Conservation (phyloP, 1,140 invertebrate species). For the Eumaeus atala region DNA sequence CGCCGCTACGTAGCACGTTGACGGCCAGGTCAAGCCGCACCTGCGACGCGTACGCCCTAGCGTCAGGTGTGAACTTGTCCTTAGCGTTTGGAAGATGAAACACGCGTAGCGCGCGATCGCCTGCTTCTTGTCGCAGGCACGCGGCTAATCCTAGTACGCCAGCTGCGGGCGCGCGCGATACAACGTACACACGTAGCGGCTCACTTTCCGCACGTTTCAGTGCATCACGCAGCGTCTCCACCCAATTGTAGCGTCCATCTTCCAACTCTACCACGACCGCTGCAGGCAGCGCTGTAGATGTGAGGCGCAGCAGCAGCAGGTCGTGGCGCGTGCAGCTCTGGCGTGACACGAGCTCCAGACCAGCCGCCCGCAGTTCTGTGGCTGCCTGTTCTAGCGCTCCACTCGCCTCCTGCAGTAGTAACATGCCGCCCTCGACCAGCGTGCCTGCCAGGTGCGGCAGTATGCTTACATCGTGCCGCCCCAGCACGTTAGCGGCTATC, state of each 20-base stretch:
- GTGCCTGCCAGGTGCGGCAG: conserved; percentile 77
- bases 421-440: conserved; percentile 82
- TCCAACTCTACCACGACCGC: conserved; percentile 76
- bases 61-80: conserved; percentile 77
- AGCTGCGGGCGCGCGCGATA: conserved; percentile 68
- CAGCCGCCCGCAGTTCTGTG: conserved; percentile 54
- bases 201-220: conserved; percentile 76
- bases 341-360: conserved; percentile 73
- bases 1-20: conserved; percentile 86
- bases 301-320: conserved; percentile 77
- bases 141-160: conserved; percentile 92
- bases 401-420: conserved; percentile 83
- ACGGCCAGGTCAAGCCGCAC: conserved; percentile 85
- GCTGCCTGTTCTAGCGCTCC: conserved; percentile 71
- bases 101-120: conserved; percentile 83
- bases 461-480: conserved; percentile 66
- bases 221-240: conserved; percentile 85
- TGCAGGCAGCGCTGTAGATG: conserved; percentile 41
- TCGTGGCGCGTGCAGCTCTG: conserved; percentile 75
- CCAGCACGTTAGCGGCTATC: conserved; percentile 77
- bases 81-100: conserved; percentile 80
- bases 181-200: conserved; percentile 80
- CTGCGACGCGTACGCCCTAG: conserved; percentile 77
- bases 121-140: conserved; percentile 89
- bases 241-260: conserved; percentile 85